phyloP scores from a whole-genome alignment of 2,797 vertebrate species.

The Periparus ater region DNA sequence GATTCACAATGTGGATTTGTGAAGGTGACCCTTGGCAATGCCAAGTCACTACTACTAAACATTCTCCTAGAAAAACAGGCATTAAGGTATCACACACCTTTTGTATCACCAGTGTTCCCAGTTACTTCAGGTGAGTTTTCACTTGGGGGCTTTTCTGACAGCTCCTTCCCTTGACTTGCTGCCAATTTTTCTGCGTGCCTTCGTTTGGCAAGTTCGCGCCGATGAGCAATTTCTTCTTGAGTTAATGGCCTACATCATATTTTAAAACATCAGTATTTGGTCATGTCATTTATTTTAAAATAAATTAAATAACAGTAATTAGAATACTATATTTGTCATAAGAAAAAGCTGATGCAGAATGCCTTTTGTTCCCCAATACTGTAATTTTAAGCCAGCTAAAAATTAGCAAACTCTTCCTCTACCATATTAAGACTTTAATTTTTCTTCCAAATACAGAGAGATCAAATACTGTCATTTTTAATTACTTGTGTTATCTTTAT shows the following conservation, averaged over 20 bases:
- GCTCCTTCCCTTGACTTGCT: constrained; percentile 68
- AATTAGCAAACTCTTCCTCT: neutral
- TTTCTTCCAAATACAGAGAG: neutral
- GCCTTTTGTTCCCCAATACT: neutral
- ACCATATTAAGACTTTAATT: neutral
- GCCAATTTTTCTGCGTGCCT: constrained; percentile 86
- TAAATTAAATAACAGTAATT: neutral
- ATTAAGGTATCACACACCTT: constrained; percentile 58
- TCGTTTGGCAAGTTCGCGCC: constrained; percentile 82
- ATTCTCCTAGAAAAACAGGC: neutral
- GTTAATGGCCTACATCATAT: constrained; percentile 82
- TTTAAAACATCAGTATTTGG: neutral
- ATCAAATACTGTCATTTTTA: neutral
- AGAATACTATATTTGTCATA: neutral
- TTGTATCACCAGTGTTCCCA: neutral
- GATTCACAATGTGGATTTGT: accelerated
- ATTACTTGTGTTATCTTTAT: neutral
- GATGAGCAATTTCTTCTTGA: constrained; percentile 86
- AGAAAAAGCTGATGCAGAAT: neutral
- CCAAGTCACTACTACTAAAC: neutral
- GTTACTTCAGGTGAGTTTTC: constrained; percentile 19
- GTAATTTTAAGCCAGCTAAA: neutral
- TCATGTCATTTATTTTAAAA: neutral
- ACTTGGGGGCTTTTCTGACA: constrained; percentile 17
- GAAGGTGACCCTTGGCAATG: neutral